Base-by-base conservation (phyloP, 2,888 invertebrate genomes). In the Lasioglossum lativentre region DNA sequence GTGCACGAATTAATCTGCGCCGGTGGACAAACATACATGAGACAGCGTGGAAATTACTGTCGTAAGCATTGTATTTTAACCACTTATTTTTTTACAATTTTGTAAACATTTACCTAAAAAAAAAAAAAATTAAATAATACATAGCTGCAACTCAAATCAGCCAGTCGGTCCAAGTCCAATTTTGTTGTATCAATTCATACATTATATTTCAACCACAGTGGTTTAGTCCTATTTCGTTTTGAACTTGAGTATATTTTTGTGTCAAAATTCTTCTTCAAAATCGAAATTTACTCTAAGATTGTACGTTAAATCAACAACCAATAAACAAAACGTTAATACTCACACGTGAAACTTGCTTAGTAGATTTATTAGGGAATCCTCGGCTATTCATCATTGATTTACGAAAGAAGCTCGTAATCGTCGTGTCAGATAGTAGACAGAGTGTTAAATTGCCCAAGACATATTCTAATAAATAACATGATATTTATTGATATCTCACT, bases 1-100 rank as follows among this genome's bases (percentile, higher is more conserved):
- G 34, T 19, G 14, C 73, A 78, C 79, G 73, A 82, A 89, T 89
- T 83, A 84, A 89, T 80, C 71, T 70, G 40, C 23, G 19, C 23
- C 16, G 4, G 30, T 63, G 63, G 63, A 30, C 63, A 63, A 63
- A 63, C n/a, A n/a, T n/a, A n/a, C 34, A 34, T 30, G 8, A 56
- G 56, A 56, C 56, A 56, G 12, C n/a, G n/a, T 56, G 56, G n/a
- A 56, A 56, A 56, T 56, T 56, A 56, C n/a, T n/a, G 12, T n/a
- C 12, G n/a, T 56, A n/a, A 56, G 4, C n/a, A 12, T 56, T n/a
- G n/a, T n/a, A 45, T 14, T 45, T 45, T 45, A 14, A 45, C 1
- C 42, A 45, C 14, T 45, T 45, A 45, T 0, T 45, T 45, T 45
- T 42, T 3, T 2, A 14, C 14, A 14, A 45, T 45, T 45, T 14